Conservation (phyloP, 2,888 invertebrate genomes). For the Ceriagrion tenellum region DNA sequence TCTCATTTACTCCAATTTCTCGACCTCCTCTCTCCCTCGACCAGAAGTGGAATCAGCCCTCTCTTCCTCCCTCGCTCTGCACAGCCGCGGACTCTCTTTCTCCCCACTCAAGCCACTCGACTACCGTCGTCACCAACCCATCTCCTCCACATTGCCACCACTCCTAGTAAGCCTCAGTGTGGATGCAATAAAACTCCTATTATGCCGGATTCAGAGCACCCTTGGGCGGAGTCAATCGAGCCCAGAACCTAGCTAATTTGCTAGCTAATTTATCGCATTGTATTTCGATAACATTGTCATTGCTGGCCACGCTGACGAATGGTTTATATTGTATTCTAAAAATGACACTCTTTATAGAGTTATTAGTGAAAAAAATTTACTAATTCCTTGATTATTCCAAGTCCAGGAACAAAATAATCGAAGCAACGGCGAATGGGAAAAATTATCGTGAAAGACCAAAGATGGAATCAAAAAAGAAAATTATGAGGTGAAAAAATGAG, state of each 20-base stretch:
- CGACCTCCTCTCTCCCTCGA: constrained; percentile 12
- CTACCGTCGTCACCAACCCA: neutral
- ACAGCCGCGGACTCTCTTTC: neutral
- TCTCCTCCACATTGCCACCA: neutral
- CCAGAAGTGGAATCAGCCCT: constrained; percentile 57
- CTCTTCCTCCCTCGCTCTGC: neutral
- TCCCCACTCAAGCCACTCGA: neutral
- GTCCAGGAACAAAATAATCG: no score
- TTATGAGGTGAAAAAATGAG: no score
- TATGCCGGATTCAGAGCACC: neutral
- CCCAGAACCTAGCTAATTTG: neutral
- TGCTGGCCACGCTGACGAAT: no score
- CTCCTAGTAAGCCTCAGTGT: neutral
- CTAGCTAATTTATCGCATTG: no score
- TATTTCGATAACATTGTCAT: no score
- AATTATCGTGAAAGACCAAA: no score
- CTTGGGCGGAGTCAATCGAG: neutral
- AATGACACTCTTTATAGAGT: no score
- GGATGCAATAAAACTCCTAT: neutral
- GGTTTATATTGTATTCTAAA: no score
- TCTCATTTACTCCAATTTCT: constrained; percentile 66
- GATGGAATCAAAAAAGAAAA: no score
- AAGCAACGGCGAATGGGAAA: no score
- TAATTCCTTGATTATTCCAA: no score
- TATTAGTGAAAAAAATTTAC: no score